Evolutionary conservation across 2,888 invertebrate genomes (phyloP).

Genomic region (Rhagophthalmus giganteus): DNA sequence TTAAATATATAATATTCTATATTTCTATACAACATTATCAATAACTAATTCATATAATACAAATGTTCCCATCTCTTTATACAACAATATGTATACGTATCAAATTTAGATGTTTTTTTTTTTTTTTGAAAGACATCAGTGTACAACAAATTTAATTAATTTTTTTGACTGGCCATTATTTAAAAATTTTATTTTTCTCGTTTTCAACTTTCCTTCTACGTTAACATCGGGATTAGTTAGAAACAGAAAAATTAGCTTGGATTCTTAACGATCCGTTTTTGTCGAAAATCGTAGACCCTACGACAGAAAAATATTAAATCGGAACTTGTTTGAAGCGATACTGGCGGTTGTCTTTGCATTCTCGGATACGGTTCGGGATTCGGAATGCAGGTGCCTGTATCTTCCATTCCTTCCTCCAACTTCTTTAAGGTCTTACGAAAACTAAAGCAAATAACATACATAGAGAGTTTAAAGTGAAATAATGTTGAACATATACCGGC

Average conservation of each 20-base stretch:
- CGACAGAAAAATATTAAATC: slow-evolving; percentile 94
- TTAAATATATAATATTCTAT: slow-evolving; percentile 53
- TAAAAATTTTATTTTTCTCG: slow-evolving; percentile 11
- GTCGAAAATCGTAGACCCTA: slow-evolving; percentile 92
- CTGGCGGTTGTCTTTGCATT: slow-evolving; percentile 63
- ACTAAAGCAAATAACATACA: slow-evolving; percentile 57
- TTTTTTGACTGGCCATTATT: slow-evolving; percentile 27
- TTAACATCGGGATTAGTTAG: slow-evolving; percentile 7
- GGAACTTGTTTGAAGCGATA: slow-evolving; percentile 66
- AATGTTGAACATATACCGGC: slow-evolving; percentile 75
- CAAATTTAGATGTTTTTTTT: slow-evolving; percentile 46
- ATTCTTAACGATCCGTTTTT: slow-evolving; percentile 69
- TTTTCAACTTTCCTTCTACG: slow-evolving; percentile 12
- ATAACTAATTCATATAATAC: slow-evolving; percentile 52
- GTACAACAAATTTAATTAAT: slow-evolving; percentile 31
- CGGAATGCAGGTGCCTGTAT: slow-evolving; percentile 75
- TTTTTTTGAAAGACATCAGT: slow-evolving; percentile 39
- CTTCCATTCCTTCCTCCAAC: slow-evolving; percentile 74
- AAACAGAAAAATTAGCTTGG: slow-evolving; percentile 48
- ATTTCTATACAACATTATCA: slow-evolving; percentile 55
- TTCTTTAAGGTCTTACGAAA: slow-evolving; percentile 82
- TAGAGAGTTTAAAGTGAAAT: no score
- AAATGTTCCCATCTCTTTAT: slow-evolving; percentile 54
- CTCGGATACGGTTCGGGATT: slow-evolving; percentile 65
- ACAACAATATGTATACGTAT: slow-evolving; percentile 55